Percentiles rank a stretch among this genome's conserved stretches.
These are phyloP conservation scores for Podarcis muralis DNA, from an alignment of 2,113 vertebrate genomes.

Conservation along the genomic window DNA sequence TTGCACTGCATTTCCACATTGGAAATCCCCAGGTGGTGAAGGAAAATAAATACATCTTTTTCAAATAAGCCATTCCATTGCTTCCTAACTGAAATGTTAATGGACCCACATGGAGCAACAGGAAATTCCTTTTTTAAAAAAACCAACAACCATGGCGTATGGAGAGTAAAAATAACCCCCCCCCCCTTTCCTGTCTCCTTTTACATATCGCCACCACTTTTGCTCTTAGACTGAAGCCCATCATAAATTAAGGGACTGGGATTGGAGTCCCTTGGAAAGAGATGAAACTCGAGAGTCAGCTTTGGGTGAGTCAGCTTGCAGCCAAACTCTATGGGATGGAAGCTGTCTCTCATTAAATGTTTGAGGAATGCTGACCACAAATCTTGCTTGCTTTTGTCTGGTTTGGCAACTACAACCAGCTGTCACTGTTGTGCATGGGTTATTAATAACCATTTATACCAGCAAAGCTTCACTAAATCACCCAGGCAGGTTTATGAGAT, in stretches of 20 bases:
- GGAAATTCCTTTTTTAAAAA: slow-evolving; percentile 3
- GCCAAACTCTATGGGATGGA: slow-evolving; percentile 12
- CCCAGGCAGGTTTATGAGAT: slow-evolving; percentile 7
- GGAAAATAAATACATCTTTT: slow-evolving; percentile 61
- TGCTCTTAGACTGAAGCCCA: slow-evolving; percentile 16
- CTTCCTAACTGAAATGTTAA: slow-evolving; percentile 21
- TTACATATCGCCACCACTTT: slow-evolving; percentile 27
- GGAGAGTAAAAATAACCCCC: slow-evolving; percentile 27
- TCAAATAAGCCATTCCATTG: slow-evolving; percentile 55
- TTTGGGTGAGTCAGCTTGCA: slow-evolving; percentile 18
- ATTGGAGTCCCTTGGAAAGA: slow-evolving; percentile 23
- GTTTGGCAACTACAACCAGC: slow-evolving; percentile 29
- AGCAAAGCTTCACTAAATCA: slow-evolving; percentile 26
- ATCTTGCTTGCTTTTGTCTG: slow-evolving; percentile 22
- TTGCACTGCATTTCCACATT: slow-evolving; percentile 43
- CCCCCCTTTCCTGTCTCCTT: slow-evolving; percentile 9
- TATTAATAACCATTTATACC: slow-evolving; percentile 34
- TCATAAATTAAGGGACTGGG: slow-evolving; percentile 24
- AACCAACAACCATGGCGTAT: not conserved
- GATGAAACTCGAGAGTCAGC: slow-evolving; percentile 31
- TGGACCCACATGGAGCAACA: not conserved
- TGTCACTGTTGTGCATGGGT: slow-evolving; percentile 22
- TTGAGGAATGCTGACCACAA: slow-evolving; percentile 37
- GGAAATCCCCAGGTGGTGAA: slow-evolving; percentile 49
- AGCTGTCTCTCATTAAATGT: slow-evolving; percentile 35